These are phyloP conservation scores for Sebastes steindachneri DNA, from an alignment of 2,797 vertebrate genomes.

Conservation along the genomic window DNA sequence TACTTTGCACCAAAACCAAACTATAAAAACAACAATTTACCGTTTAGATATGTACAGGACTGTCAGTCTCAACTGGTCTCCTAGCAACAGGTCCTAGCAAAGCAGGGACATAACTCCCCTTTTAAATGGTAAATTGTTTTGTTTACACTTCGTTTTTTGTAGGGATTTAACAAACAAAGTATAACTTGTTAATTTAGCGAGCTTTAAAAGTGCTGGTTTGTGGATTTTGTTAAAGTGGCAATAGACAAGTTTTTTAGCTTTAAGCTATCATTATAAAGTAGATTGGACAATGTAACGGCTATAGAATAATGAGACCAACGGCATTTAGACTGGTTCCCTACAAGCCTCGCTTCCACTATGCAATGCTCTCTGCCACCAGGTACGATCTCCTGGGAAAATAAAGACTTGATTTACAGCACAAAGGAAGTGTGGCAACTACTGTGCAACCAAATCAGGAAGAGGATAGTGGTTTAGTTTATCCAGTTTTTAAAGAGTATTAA, in stretches of 20 bases:
- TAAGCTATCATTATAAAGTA: not conserved
- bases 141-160: not conserved
- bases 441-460: not conserved
- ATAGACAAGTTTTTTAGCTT: not conserved
- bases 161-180: not conserved
- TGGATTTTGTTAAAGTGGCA: not conserved
- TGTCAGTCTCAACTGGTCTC: not conserved
- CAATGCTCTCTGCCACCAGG: not conserved
- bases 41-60: not conserved
- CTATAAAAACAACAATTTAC: not conserved
- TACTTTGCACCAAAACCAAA: not conserved
- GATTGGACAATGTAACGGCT: not conserved
- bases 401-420: not conserved
- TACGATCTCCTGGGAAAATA: not conserved
- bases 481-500: too few species aligned
- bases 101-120: not conserved
- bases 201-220: not conserved
- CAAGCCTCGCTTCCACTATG: not conserved
- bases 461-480: fast-evolving
- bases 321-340: not conserved
- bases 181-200: not conserved
- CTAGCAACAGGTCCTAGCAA: not conserved
- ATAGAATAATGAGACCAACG: not conserved
- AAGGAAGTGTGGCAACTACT: not conserved
- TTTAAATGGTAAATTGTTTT: not conserved